Conservation (phyloP, 2,113 vertebrate species). For the Pleuronectes platessa region DNA sequence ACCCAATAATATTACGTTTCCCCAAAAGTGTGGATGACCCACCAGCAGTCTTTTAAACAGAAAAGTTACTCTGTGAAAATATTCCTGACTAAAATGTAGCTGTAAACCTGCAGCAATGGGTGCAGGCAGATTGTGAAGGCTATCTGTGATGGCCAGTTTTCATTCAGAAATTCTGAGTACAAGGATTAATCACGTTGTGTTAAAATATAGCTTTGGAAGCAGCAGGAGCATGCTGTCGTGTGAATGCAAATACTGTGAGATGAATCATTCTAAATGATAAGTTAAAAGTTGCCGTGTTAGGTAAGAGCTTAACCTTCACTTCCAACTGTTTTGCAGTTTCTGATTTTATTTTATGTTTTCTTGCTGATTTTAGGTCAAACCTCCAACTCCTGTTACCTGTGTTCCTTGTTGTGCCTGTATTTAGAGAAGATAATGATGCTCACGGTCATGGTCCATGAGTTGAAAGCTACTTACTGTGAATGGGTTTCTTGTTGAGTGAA, state of each 20-base stretch:
- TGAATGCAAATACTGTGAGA: slow-evolving; percentile 64
- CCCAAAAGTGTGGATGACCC: slow-evolving; percentile 2
- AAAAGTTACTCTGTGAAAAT: background rate
- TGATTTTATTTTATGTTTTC: background rate
- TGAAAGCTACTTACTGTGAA: slow-evolving; percentile 72
- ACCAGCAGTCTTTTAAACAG: slow-evolving; percentile 24
- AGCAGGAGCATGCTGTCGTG: background rate
- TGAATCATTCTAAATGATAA: slow-evolving; percentile 30
- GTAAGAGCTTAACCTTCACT: slow-evolving; percentile 6
- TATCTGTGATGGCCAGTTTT: background rate
- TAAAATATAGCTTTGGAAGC: slow-evolving; percentile 40
- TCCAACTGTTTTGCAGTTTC: slow-evolving; percentile 11
- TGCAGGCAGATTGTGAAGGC: background rate
- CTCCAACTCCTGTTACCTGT: slow-evolving; percentile 14
- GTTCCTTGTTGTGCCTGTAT: slow-evolving; percentile 58
- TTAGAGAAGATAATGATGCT: slow-evolving; percentile 50
- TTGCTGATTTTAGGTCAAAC: slow-evolving; percentile 24
- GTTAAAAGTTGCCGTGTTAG: background rate
- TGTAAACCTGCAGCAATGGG: too few species aligned
- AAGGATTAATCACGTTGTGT: background rate
- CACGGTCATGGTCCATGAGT: slow-evolving; percentile 30
- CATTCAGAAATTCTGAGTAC: background rate
- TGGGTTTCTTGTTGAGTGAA: slow-evolving; percentile 17
- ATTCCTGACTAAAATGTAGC: slow-evolving; percentile 11
- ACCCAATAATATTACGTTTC: background rate